Base-by-base conservation (phyloP, 2,797 vertebrate genomes). In the Hylomyscus alleni region DNA sequence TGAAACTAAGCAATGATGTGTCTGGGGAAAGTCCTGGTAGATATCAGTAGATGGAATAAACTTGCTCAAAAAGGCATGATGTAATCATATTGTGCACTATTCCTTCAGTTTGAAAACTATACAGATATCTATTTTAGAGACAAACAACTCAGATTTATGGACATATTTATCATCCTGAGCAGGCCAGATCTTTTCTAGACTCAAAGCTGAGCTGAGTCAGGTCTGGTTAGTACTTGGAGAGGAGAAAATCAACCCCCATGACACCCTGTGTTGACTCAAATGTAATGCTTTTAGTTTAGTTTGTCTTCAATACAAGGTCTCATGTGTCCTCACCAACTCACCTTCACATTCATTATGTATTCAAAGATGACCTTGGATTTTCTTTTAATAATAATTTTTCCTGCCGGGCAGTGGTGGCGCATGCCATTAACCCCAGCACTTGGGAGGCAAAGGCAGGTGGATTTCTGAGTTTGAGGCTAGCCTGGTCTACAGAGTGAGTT, bases 101-200 rank as follows among this genome's bases (percentile, higher is more conserved):
- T 87, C 69, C 29, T 88, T 92, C 44, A 72, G 50, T 37, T 95
- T 91, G 17, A 94, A 76, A 52, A 87, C 65, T 76, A 15, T 40
- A 31, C 83, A 60, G 20, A 50, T 37, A 3, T 40, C 78, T 91
- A 50, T 82, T 90, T 62, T 72, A 81, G 47, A 95, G n/a, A 85
- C 77, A 95, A 91, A 65, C 34, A 93, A 37, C 17, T 72, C n/a
- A 20, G 15, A 9, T 29, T 26, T 88, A 29, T 19, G 14, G 34
- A 17, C 13, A 6, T 7, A n/a, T n/a, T n/a, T 87, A 37, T 52
- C 47, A 54, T 69, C 62, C 13, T 72, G 47, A 72, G 54, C 4
- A 0, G 17, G 13, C 47, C 47, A 87, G 22, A 72, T 54, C 47
- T 54, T 86, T 14, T 69, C 65, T 87, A 20, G 50, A 54, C 34